Conservation (phyloP, 64 coral and sea anemone genomes). For the Hydrozoanthus tunicans region DNA sequence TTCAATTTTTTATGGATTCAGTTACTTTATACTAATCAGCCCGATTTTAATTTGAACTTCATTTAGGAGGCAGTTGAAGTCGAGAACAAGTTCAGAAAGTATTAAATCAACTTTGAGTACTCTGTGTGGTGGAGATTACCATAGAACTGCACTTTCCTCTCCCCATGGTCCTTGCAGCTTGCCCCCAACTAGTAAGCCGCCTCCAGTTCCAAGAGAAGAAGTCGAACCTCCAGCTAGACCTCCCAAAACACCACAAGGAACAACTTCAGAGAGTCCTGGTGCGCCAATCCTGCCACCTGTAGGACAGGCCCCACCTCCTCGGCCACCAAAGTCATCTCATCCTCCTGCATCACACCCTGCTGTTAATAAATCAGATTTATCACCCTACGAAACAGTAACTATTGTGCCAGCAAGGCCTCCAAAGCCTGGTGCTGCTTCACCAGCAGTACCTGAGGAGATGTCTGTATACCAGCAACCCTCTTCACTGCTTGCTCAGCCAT, state of each 20-base stretch:
- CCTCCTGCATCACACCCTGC: not conserved
- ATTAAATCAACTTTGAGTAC: not conserved
- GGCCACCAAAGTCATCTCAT: constrained; percentile 45
- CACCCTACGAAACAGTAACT: constrained; percentile 28
- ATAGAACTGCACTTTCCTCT: not conserved
- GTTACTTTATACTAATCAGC: not conserved
- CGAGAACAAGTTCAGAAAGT: constrained; percentile 48
- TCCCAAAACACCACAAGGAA: constrained; percentile 40
- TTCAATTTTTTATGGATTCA: not conserved
- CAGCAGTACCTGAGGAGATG: constrained; percentile 18
- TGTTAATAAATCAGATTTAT: not conserved
- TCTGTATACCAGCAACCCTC: constrained; percentile 70
- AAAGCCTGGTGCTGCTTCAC: constrained; percentile 16
- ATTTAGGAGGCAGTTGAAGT: constrained; percentile 64
- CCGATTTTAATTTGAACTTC: not conserved
- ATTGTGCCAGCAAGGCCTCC: constrained; percentile 71
- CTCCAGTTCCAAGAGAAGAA: constrained; percentile 46
- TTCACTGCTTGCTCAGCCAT: not conserved
- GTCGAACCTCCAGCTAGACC: constrained; percentile 41
- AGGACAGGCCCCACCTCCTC: constrained; percentile 44
- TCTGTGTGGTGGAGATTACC: not conserved
- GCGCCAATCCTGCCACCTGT: constrained; percentile 37
- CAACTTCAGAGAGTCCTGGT: constrained; percentile 21
- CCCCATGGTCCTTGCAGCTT: not conserved
- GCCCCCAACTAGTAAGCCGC: constrained; percentile 34